Evolutionary conservation across 35 echinoderm and acorn worm genomes (phyloP), one percentile per base, ranked within the genome.

Genomic region (Eucidaris tribuloides): DNA sequence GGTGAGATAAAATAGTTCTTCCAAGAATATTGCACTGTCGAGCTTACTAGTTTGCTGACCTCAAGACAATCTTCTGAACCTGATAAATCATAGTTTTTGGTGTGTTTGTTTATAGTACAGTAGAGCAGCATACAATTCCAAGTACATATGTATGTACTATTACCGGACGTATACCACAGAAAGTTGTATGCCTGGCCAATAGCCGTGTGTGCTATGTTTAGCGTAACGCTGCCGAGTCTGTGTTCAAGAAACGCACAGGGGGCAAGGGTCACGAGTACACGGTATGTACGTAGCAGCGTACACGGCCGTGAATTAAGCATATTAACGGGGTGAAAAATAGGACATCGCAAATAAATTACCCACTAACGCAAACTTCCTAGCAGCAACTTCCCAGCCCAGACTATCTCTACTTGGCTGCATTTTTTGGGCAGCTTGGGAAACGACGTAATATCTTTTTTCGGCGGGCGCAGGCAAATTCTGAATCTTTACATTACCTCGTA

Each of bases 321-420:
- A 74, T 74, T 74, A 74, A 44, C 68, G 9, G 41, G 68, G 37
- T 40, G 68, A 74, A 36, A 9, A 22, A 17, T 9, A 40, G 68
- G 68, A 40, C 68, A 74, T 74, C 68, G 68, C 37, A 36, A 36
- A 40, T 74, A 74, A 74, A 74, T 74, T 74, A 74, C 68, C 68
- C 24, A 40, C 68, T 74, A 74, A 74, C 68, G 34, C 38, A 74
- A 74, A 74, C 68, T 74, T 74, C 68, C 68, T 74, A 74, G n/a
- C 44, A 40, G 44, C 68, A 44, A 74, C 41, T 74, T 74, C 41
- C 17, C 11, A 22, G 38, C 38, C 34, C 41, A 33, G 35, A 52
- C 48, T 52, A 9, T 52, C 48, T n/a, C 48, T 52, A 52, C 48
- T n/a, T 52, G 48, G 9, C n/a, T 52, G n/a, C 48, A 52, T n/a